phyloP scores from a whole-genome alignment of 2,113 vertebrate species.

The Zingel zingel region DNA sequence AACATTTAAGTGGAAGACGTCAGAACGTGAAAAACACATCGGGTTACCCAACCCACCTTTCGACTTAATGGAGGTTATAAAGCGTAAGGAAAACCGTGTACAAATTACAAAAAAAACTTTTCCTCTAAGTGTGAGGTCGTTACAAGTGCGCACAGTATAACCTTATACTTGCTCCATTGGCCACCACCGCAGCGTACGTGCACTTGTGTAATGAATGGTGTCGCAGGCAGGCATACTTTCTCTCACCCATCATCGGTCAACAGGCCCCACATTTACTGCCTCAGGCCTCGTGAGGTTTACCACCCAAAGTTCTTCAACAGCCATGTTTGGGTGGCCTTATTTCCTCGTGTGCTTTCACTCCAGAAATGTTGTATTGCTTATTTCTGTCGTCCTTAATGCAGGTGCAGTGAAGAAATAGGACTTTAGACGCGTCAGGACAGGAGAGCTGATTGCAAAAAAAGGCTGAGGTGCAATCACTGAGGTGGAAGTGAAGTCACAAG shows the following conservation, averaged over 20 bases:
- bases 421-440: slow-evolving; percentile 12
- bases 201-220: slow-evolving; percentile 41
- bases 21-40: neutral
- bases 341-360: slow-evolving; percentile 36
- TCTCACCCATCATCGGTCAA: slow-evolving; percentile 31
- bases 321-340: slow-evolving; percentile 53
- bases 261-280: slow-evolving; percentile 29
- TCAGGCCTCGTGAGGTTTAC: slow-evolving; percentile 46
- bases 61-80: neutral
- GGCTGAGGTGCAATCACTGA: slow-evolving; percentile 29
- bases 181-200: slow-evolving; percentile 1
- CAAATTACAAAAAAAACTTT: neutral
- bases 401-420: neutral
- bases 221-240: neutral
- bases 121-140: neutral
- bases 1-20: slow-evolving; percentile 2
- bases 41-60: neutral
- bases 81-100: neutral
- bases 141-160: neutral
- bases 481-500: slow-evolving; percentile 34
- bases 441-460: slow-evolving; percentile 26
- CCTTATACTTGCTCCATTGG: neutral
- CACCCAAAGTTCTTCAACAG: slow-evolving; percentile 23
- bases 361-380: slow-evolving; percentile 48
- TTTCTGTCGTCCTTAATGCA: slow-evolving; percentile 19